Conservation (phyloP, 92 coral and sea anemone genomes). For the Paramuricea clavata region DNA sequence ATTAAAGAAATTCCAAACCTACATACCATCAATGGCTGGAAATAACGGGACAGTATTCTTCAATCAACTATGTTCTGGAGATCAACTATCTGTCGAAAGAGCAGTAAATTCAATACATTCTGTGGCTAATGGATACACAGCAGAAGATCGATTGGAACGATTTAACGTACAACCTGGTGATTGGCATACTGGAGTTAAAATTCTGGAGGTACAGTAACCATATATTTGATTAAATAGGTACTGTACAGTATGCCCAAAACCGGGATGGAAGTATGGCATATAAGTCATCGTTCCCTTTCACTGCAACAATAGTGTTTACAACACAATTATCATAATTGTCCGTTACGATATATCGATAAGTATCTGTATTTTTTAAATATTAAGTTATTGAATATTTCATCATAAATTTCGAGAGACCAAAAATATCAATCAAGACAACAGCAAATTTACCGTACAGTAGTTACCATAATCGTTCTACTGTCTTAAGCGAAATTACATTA, state of each 20-base stretch:
- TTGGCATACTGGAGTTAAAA: slow-evolving; percentile 58
- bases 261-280: too few species aligned
- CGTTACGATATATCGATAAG: too few species aligned
- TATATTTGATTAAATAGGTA: too few species aligned
- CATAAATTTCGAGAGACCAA: too few species aligned
- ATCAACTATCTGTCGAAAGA: slow-evolving; percentile 70
- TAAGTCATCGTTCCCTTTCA: not conserved
- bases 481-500: too few species aligned
- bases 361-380: too few species aligned
- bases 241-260: too few species aligned
- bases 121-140: slow-evolving; percentile 64
- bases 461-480: too few species aligned
- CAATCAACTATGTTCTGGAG: slow-evolving; percentile 61
- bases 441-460: too few species aligned
- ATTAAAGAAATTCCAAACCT: slow-evolving; percentile 51
- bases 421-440: too few species aligned
- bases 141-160: slow-evolving; percentile 48
- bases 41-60: slow-evolving; percentile 17
- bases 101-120: slow-evolving; percentile 71
- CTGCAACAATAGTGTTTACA: not conserved
- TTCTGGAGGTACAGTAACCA: slow-evolving; percentile 15
- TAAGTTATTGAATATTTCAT: too few species aligned
- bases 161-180: slow-evolving; percentile 48
- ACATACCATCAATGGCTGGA: slow-evolving; percentile 36
- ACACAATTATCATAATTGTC: too few species aligned